Base-by-base conservation (phyloP, 2,113 vertebrate genomes). In the Spermophilus dauricus region DNA sequence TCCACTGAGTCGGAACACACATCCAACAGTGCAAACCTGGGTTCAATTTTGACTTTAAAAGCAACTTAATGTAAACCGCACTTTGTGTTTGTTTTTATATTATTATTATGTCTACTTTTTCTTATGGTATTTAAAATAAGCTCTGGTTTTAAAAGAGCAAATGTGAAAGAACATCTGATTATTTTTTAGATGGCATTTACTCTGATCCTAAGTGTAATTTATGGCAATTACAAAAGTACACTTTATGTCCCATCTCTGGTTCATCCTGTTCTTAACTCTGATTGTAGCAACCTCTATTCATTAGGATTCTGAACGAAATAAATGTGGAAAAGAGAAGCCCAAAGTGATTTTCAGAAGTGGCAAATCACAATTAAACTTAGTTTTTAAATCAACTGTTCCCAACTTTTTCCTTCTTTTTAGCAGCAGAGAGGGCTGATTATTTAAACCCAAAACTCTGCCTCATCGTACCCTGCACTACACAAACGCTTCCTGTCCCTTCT, bases 101-200 rank as follows among this genome's bases (percentile, higher is more conserved):
- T 78, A 20, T 94, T 89, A 67, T 67, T 85, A 30, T 4, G 1
- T 81, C 88, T 11, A 13, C 39, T 78, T 82, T 90, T 53, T 85
- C 67, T 93, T 37, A 67, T 6, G 13, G 34, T 56, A 39, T 56
- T 90, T 92, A 72, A 96, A 94, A 89, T 34, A 73, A 56, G 72
- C 53, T 89, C 39, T 65, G 61, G 9, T 88, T 93, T 89, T 76
- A 73, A 56, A 86, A 83, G 32, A 95, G 65, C 75, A 94, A 88
- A 84, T 58, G 34, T 72, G 65, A 94, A 92, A 92, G 32, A 73
- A 58, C 45, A 77, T 37, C 37, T 45, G 34, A 53, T 80, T 65
- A 61, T 53, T 77, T 53, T 63, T 83, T 70, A 85, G 51, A 26
- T 76, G 86, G 69, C 87, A 89, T 94, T 95, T 61, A 75, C 45